A percentile compares a stretch with the other conserved stretches of the same genome.
Conservation (phyloP, 2,797 vertebrate genomes). For the Hippocampus kuda region DNA sequence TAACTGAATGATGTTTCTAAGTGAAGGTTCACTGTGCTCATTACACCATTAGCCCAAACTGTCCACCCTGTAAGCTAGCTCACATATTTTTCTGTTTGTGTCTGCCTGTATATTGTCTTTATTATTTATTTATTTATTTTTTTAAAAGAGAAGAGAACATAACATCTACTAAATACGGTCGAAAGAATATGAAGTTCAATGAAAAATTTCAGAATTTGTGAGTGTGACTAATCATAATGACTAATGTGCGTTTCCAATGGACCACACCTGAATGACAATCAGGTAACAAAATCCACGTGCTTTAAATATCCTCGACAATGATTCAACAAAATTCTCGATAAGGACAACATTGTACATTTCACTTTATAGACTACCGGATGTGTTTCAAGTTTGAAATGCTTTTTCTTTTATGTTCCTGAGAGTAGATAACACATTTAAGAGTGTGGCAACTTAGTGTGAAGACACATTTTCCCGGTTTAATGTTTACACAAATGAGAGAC, state of each 20-base stretch:
- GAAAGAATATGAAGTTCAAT: no score
- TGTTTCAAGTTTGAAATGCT: background rate
- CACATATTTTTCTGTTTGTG: no score
- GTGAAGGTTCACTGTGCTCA: no score
- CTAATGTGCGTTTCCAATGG: background rate
- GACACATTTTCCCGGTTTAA: background rate
- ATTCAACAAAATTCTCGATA: constrained; percentile 45
- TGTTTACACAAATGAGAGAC: constrained; percentile 19
- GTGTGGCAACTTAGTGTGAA: background rate
- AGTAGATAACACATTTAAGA: background rate
- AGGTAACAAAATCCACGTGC: background rate
- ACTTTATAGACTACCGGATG: background rate
- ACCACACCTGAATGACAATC: background rate
- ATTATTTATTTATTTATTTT: no score
- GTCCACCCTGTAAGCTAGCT: no score
- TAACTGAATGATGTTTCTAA: no score
- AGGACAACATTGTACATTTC: background rate
- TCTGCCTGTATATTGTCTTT: no score
- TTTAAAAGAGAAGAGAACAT: no score
- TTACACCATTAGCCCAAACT: no score
- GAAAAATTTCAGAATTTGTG: no score
- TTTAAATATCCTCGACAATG: constrained; percentile 25
- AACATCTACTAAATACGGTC: no score
- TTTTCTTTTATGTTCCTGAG: background rate
- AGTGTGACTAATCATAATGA: background rate